phyloP scores from a whole-genome alignment of 2,888 invertebrate genomes.

The Microctonus brassicae region DNA sequence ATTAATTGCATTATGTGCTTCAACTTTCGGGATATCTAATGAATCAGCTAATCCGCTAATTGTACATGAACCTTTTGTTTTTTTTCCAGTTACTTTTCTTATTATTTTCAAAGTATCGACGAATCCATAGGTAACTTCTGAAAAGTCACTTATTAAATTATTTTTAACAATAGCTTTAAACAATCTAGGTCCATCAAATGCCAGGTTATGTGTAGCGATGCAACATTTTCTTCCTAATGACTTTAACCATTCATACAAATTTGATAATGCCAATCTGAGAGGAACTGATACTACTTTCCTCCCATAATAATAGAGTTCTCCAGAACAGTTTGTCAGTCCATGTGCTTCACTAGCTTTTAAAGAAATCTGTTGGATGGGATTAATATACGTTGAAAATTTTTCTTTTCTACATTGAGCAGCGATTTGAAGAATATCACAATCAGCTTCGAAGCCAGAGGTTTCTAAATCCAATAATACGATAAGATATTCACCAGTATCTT shows the following conservation, averaged over 20 bases:
- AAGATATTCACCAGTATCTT: not conserved
- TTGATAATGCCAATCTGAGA: conserved; percentile 21
- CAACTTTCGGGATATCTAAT: conserved; percentile 5
- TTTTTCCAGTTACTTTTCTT: not conserved
- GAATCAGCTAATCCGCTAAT: conserved; percentile 22
- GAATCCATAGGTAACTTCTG: conserved; percentile 35
- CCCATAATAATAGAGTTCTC: conserved; percentile 28
- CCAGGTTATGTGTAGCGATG: conserved; percentile 36
- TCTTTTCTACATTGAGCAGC: conserved; percentile 19
- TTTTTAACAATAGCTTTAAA: conserved; percentile 17
- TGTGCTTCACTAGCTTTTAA: conserved; percentile 26
- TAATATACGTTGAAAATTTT: conserved; percentile 33
- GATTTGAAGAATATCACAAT: conserved; percentile 34
- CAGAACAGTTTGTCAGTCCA: conserved; percentile 31
- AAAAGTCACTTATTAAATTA: conserved; percentile 27
- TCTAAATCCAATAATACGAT: conserved; percentile 38
- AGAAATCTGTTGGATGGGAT: conserved; percentile 27
- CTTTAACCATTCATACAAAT: conserved; percentile 26
- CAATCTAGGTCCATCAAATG: conserved; percentile 33
- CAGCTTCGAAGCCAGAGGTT: conserved; percentile 29
- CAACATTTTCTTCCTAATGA: conserved; percentile 30
- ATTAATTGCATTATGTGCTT: conserved; percentile 29
- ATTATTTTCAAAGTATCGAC: conserved; percentile 25
- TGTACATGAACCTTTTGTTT: conserved; percentile 24
- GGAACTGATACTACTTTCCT: conserved; percentile 19